phyloP scores from a whole-genome alignment of 2,888 invertebrate species.

The Lepidochrysops patricia region DNA sequence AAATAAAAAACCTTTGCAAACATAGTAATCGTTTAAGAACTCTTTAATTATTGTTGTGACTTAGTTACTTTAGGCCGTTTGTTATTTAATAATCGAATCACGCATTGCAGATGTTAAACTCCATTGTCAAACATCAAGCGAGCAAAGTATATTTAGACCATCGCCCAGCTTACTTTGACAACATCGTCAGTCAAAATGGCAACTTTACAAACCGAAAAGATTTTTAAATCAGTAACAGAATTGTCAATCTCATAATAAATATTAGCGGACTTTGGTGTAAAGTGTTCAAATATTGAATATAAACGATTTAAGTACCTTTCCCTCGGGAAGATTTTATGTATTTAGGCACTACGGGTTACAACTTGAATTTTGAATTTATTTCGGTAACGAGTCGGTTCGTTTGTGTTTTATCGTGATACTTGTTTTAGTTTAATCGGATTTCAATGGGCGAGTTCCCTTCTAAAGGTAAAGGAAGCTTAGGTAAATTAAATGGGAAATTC shows the following conservation, averaged over 20 bases:
- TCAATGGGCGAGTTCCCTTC: background rate
- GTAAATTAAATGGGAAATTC: background rate
- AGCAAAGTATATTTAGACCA: background rate
- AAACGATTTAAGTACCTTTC: background rate
- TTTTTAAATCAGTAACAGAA: background rate
- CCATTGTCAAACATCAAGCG: background rate
- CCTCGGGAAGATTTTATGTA: background rate
- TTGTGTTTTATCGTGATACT: background rate
- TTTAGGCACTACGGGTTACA: background rate
- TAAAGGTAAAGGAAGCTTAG: background rate
- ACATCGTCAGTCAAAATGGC: background rate
- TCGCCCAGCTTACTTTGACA: background rate
- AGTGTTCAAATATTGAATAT: conserved; percentile 5
- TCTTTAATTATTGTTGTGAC: no score
- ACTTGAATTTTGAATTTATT: background rate
- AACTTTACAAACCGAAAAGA: background rate
- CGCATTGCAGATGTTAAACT: background rate
- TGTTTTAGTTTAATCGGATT: background rate
- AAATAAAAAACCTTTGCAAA: no score
- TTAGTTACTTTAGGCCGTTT: no score
- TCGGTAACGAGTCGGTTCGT: background rate
- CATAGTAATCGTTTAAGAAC: no score
- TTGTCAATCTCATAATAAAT: conserved; percentile 3
- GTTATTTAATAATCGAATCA: no score
- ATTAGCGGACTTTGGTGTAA: background rate